Conservation (phyloP, 1,140 invertebrate species). For the Trichonephila clavipes region DNA sequence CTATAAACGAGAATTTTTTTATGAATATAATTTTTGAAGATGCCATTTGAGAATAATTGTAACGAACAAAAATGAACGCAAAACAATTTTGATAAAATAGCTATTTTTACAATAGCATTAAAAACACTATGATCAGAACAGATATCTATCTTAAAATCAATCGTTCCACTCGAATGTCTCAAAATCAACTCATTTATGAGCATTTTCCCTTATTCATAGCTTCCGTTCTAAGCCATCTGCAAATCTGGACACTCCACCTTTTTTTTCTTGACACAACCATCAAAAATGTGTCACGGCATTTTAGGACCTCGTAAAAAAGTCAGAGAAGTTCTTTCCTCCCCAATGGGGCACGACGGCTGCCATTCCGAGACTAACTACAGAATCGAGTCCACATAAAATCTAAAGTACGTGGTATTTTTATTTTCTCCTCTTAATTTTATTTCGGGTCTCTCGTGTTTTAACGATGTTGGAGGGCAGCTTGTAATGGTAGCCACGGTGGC, state of each 20-base stretch:
- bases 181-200: background rate
- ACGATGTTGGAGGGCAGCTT: slow-evolving; percentile 9
- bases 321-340: background rate
- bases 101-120: too few species aligned
- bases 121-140: too few species aligned
- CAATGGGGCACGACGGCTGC: background rate
- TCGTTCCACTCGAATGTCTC: too few species aligned
- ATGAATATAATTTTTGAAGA: too few species aligned
- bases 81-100: too few species aligned
- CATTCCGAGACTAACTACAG: slow-evolving; percentile 51
- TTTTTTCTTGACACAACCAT: slow-evolving; percentile 52
- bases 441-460: slow-evolving; percentile 55
- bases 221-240: background rate
- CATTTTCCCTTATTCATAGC: background rate
- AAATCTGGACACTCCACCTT: background rate
- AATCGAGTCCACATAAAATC: slow-evolving; percentile 64
- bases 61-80: too few species aligned
- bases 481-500: slow-evolving; percentile 25
- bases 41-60: too few species aligned
- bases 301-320: slow-evolving; percentile 58
- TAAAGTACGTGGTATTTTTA: slow-evolving; percentile 69
- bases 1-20: too few species aligned
- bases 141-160: too few species aligned
- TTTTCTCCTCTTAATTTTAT: slow-evolving; percentile 66
- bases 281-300: slow-evolving; percentile 59